phyloP scores from a whole-genome alignment of 2,113 vertebrate genomes.

The Lipotes vexillifer region DNA sequence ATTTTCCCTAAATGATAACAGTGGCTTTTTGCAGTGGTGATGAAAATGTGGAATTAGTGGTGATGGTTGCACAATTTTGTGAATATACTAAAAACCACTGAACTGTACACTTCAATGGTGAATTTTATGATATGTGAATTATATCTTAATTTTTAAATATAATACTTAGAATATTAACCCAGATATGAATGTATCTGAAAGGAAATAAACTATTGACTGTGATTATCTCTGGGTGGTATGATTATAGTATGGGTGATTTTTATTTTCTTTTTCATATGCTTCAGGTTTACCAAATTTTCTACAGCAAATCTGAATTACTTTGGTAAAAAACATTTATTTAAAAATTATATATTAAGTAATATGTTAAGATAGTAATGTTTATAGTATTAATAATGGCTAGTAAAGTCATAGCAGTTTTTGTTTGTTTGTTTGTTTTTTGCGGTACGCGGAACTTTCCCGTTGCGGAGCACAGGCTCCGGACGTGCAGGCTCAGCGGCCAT shows the following conservation, averaged over 20 bases:
- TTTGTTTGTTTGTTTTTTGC: no score
- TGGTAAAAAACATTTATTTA: not conserved
- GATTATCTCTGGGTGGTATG: not conserved
- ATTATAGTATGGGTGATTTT: not conserved
- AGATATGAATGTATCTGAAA: not conserved
- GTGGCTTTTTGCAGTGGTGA: not conserved
- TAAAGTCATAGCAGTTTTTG: not conserved
- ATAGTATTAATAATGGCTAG: not conserved
- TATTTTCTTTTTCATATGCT: not conserved
- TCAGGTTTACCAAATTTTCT: not conserved
- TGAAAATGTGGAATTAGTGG: not conserved
- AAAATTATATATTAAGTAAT: not conserved
- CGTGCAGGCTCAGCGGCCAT: no score
- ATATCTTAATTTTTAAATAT: not conserved
- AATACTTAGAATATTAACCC: not conserved
- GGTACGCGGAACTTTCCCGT: no score
- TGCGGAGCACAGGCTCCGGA: no score
- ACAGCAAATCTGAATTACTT: not conserved
- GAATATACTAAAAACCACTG: not conserved
- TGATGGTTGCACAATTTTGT: not conserved
- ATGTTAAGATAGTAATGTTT: not conserved
- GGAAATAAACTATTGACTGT: not conserved
- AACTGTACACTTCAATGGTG: not conserved
- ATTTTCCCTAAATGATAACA: not conserved
- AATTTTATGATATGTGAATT: not conserved